Base-by-base conservation (phyloP, 2,797 vertebrate genomes). In the Rhinatrema bivittatum region DNA sequence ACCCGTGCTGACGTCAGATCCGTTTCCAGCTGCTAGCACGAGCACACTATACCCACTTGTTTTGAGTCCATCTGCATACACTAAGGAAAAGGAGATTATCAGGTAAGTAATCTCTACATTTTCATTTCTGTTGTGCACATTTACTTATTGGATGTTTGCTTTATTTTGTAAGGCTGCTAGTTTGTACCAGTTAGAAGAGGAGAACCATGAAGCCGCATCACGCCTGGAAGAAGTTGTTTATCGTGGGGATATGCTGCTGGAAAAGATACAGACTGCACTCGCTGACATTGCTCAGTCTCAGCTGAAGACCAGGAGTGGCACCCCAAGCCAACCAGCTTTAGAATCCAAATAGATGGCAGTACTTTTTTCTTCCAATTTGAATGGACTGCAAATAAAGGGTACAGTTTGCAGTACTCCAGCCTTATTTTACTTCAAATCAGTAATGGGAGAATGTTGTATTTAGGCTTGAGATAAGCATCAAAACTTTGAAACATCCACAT, bases 281-380 rank as follows among this genome's bases (percentile, higher is more conserved):
- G 94, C 94, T 0, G 94, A 98, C 38, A 99, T 99, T 1, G 95
- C 94, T 1, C 94, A 99, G 62, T 98, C 94, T 0, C 95, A 98
- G 53, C 83, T 99, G 33, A 89, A 93, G 63, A 97, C 94, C 0
- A 79, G 94, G 21, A 97, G 93, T 3, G 78, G 87, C 1, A 53
- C 76, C 0, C 84, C 80, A 2, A 85, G 78, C 70, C 93, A 91
- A 46, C 32, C 84, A 15, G 60, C 82, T 1, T 50, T 83, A 0
- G 89, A 94, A 27, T 85, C 87, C 2, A 93, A 91, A 85, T 67
- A 31, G 32, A n/a, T 23, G 37, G 5, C 5, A 20, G 26, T 47
- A 29, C 10, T 5, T 4, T 3, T 16, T 24, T n/a, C 42, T 6
- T 38, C 20, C 5, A 19, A 20, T 39, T 7, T 12, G 11, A 21